phyloP scores from a whole-genome alignment of 2,888 invertebrate genomes.

The Drosophila paranaensis region DNA sequence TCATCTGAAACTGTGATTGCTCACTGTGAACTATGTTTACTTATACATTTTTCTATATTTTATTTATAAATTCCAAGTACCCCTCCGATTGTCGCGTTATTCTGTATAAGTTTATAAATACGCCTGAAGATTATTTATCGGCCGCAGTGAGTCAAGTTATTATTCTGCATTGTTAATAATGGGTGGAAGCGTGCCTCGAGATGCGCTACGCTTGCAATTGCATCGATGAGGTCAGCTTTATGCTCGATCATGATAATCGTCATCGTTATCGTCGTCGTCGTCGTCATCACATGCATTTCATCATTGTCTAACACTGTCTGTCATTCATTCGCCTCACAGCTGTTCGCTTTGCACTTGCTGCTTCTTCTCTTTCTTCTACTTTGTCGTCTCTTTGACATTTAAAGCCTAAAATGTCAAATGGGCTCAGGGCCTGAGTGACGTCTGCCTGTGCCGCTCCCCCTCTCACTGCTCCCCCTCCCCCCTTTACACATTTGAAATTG shows the following conservation, averaged over 20 bases:
- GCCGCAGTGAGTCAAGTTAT: constrained; percentile 33
- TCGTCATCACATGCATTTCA: constrained; percentile 35
- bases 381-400: constrained; percentile 61
- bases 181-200: constrained; percentile 12
- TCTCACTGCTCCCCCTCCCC: background rate
- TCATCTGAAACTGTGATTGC: constrained; percentile 2
- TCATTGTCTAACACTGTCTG: constrained; percentile 45
- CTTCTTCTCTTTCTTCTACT: constrained; percentile 22
- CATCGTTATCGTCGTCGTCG: constrained; percentile 26
- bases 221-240: constrained; percentile 64
- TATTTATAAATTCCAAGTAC: constrained; percentile 12
- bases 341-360: constrained; percentile 56
- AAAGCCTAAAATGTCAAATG: constrained; percentile 74
- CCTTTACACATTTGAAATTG: constrained; percentile 54
- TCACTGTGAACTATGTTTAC: constrained; percentile 1
- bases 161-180: constrained; percentile 29
- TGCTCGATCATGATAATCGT: constrained; percentile 54
- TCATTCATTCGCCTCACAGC: constrained; percentile 25
- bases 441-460: background rate
- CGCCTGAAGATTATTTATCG: constrained; percentile 7
- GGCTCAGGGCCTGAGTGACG: constrained; percentile 64
- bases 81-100: background rate
- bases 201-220: constrained; percentile 37
- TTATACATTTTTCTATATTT: background rate
- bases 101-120: constrained; percentile 21